Evolutionary conservation across 2,888 invertebrate genomes (phyloP).

Genomic region (Hypena proboscidalis): DNA sequence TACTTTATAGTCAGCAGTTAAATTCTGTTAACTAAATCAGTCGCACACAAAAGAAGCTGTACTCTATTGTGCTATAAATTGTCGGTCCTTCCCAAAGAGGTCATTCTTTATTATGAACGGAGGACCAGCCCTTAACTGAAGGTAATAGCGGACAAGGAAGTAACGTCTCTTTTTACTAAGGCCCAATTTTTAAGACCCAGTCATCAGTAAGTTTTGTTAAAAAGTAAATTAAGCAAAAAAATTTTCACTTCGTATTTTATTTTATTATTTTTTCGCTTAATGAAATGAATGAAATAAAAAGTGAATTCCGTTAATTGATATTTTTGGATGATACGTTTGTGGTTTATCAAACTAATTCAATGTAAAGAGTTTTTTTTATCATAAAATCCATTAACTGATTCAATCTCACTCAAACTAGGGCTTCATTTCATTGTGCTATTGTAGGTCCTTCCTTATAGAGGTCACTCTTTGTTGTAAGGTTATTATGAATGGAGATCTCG

Average conservation of each 20-base stretch:
- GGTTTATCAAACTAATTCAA: too few species aligned
- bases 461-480: slow-evolving; percentile 53
- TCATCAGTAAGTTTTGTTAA: too few species aligned
- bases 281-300: too few species aligned
- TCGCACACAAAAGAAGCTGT: slow-evolving; percentile 39
- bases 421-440: slow-evolving; percentile 47
- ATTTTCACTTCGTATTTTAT: too few species aligned
- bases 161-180: too few species aligned
- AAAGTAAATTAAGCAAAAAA: too few species aligned
- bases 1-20: too few species aligned
- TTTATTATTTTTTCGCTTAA: too few species aligned
- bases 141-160: slow-evolving; percentile 22
- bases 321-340: too few species aligned
- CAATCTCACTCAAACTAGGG: slow-evolving; percentile 32
- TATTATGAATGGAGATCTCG: slow-evolving; percentile 29
- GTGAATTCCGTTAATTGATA: too few species aligned
- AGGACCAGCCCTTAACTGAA: slow-evolving; percentile 26
- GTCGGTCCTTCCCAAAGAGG: slow-evolving; percentile 38
- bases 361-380: too few species aligned
- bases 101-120: slow-evolving; percentile 42
- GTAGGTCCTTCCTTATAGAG: slow-evolving; percentile 40
- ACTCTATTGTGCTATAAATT: slow-evolving; percentile 46
- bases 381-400: slow-evolving; percentile 29
- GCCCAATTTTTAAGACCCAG: too few species aligned
- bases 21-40: slow-evolving; percentile 28